Evolutionary conservation across 2,888 invertebrate species (phyloP).

Genomic region (Trichopoda pennipes): DNA sequence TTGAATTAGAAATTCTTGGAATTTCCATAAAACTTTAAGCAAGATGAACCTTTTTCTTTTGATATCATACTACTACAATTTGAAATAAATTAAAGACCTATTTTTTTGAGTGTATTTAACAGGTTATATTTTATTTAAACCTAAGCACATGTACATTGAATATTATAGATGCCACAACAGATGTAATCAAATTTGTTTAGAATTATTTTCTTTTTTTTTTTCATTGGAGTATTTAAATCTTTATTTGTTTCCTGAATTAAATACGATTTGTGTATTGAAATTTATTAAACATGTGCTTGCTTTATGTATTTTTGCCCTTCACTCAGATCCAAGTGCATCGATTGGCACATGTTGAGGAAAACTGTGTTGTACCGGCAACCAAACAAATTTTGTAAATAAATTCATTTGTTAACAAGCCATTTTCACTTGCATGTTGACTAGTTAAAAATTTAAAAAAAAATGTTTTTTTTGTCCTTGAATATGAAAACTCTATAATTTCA

Average conservation of each 20-base stretch:
- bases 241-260: conserved; percentile 42
- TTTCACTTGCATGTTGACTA: not conserved
- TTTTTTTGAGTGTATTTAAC: conserved; percentile 48
- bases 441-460: not conserved
- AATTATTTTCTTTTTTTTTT: conserved; percentile 53
- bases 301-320: conserved; percentile 15
- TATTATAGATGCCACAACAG: conserved; percentile 58
- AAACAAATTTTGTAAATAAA: not conserved
- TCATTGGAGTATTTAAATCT: conserved; percentile 24
- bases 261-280: conserved; percentile 40
- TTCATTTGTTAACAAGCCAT: not conserved
- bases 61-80: too few relatives aligned
- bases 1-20: too few relatives aligned
- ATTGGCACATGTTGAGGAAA: not conserved
- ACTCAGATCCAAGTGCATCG: conserved; percentile 21
- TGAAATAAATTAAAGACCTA: not conserved
- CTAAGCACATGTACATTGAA: conserved; percentile 9
- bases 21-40: too few relatives aligned
- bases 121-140: conserved; percentile 39
- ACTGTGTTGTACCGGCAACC: not conserved
- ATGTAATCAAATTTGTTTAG: conserved; percentile 66
- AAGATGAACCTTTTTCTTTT: too few relatives aligned
- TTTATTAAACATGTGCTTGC: conserved; percentile 39
- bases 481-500: not conserved
- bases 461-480: not conserved